Percentiles rank a stretch among this genome's conserved stretches.
Evolutionary conservation across 1,140 invertebrate genomes (phyloP).

Genomic region (Riptortus pedestris): DNA sequence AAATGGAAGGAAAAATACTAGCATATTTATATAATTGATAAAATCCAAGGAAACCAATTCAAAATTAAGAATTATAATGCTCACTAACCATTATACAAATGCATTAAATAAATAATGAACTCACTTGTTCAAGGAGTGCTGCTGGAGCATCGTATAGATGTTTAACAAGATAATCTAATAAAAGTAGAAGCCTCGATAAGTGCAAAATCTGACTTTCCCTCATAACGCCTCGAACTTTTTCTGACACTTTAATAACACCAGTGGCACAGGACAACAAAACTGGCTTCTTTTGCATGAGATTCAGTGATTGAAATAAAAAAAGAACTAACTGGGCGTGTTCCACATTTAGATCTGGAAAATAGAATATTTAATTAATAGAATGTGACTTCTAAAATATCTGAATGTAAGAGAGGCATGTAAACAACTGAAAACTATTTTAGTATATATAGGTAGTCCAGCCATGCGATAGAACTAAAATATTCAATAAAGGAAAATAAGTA

Average conservation of each 20-base stretch:
- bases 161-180: conserved; percentile 93
- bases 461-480: too few relatives aligned
- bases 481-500: too few relatives aligned
- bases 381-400: conserved; percentile 14
- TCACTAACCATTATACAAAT: too few relatives aligned
- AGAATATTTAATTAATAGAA: conserved; percentile 21
- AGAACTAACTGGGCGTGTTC: conserved; percentile 89
- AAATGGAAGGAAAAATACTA: too few relatives aligned
- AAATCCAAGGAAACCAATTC: too few relatives aligned
- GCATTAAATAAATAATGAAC: too few relatives aligned
- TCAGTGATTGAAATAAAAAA: conserved; percentile 87
- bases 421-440: not conserved
- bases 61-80: too few relatives aligned
- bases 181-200: conserved; percentile 68
- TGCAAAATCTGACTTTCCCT: conserved; percentile 65
- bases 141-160: conserved; percentile 83
- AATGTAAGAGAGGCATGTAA: conserved; percentile 5
- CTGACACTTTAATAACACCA: conserved; percentile 50
- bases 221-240: conserved; percentile 35
- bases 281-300: conserved; percentile 91
- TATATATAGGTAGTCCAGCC: too few relatives aligned
- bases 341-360: conserved; percentile 77
- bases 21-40: too few relatives aligned
- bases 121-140: conserved; percentile 62
- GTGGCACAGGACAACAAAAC: conserved; percentile 71